phyloP scores from a whole-genome alignment of 2,888 invertebrate genomes.

The Sceliomorpha sp. region DNA sequence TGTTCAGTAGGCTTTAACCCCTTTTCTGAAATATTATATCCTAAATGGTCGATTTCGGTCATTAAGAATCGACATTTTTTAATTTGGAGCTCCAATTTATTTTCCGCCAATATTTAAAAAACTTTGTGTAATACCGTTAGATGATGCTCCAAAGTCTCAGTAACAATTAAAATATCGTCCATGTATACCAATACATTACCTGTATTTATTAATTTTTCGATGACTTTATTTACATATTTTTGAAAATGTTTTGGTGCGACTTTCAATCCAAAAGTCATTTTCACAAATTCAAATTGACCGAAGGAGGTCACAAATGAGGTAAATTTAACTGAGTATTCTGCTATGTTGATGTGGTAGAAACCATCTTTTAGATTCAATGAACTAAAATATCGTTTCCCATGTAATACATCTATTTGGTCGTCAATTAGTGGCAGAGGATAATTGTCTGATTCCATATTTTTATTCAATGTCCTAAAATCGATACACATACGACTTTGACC shows the following conservation, averaged over 20 bases:
- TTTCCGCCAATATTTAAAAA: background rate
- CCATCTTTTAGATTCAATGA: conserved; percentile 16
- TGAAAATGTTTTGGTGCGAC: too few species aligned
- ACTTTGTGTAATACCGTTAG: background rate
- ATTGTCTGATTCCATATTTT: conserved; percentile 27
- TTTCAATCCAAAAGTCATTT: too few species aligned
- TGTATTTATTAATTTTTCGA: background rate
- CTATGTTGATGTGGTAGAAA: background rate
- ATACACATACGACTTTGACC: conserved; percentile 52
- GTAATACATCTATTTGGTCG: conserved; percentile 35
- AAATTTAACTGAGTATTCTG: background rate
- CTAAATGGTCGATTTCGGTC: conserved; percentile 55
- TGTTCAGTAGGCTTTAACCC: conserved; percentile 53
- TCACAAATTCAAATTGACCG: too few species aligned
- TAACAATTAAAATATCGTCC: background rate
- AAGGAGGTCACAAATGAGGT: too few species aligned
- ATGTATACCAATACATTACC: background rate
- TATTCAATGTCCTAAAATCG: conserved; percentile 45
- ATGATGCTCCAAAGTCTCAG: background rate
- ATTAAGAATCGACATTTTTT: too few species aligned
- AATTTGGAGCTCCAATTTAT: background rate
- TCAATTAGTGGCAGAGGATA: conserved; percentile 34
- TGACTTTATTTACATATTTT: too few species aligned
- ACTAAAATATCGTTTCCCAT: conserved; percentile 29
- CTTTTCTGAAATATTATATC: conserved; percentile 52